A percentile compares a stretch with the other conserved stretches of the same genome.
Evolutionary conservation across 2,888 invertebrate genomes (phyloP).

Genomic region (Orchestes rusci): DNA sequence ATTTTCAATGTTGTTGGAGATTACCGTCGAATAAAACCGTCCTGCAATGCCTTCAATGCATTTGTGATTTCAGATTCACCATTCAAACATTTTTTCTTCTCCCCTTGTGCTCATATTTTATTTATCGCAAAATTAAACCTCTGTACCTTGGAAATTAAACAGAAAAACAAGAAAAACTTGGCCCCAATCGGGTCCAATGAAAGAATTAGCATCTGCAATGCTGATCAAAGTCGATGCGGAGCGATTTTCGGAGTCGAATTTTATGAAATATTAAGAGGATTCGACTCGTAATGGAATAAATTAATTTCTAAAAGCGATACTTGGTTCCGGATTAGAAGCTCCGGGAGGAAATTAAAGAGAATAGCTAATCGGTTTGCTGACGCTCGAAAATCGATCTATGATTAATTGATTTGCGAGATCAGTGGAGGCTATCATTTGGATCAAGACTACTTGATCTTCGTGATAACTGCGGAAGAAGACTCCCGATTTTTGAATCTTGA

Average conservation of each 20-base stretch:
- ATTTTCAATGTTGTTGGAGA: no score
- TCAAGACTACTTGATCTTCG: no score
- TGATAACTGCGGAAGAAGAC: no score
- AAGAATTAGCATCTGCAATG: slow-evolving; percentile 27
- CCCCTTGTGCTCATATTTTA: slow-evolving; percentile 15
- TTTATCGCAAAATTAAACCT: slow-evolving; percentile 18
- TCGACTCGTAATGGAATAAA: slow-evolving; percentile 51
- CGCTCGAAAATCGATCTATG: slow-evolving; percentile 29
- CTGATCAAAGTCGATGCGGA: slow-evolving; percentile 25
- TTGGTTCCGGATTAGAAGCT: slow-evolving; percentile 42
- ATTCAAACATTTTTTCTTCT: slow-evolving; percentile 3
- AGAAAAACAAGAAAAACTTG: slow-evolving; percentile 18
- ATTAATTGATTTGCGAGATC: slow-evolving; percentile 36
- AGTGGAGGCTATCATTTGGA: no score
- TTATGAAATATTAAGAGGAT: slow-evolving; percentile 48
- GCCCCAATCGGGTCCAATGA: slow-evolving; percentile 21
- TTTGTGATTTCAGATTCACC: no score
- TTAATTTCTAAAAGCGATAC: slow-evolving; percentile 50
- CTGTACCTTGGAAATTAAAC: slow-evolving; percentile 22
- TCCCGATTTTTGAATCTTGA: no score
- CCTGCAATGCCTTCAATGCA: no score
- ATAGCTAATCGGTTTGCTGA: slow-evolving; percentile 43
- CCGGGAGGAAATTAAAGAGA: slow-evolving; percentile 47
- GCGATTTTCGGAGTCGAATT: slow-evolving; percentile 31
- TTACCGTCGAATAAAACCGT: no score